Evolutionary conservation across 2,888 invertebrate species (phyloP), one percentile per base, ranked within the genome.

Genomic region (Uropetala carovei): DNA sequence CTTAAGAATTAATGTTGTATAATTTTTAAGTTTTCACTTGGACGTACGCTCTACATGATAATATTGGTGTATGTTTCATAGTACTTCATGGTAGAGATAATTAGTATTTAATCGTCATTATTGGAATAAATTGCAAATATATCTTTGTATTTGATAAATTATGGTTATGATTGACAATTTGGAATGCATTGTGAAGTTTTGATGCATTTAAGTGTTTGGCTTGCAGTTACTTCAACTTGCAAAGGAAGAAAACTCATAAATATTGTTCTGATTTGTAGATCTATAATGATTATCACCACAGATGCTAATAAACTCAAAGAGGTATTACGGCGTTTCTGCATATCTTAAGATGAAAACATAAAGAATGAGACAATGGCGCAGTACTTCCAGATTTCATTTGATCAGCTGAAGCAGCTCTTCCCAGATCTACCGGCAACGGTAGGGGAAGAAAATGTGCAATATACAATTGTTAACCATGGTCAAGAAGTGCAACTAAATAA

Each of bases 401-500:
- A 86, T 86, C 86, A 86, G 86, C 86, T 86, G 86, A 86, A 86
- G 60, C 86, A 86, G 30, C 86, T 86, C 60, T 64, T 86, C 60
- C 86, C 86, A 16, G 86, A 64, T 86, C 60, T 86, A 22, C 16
- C 86, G 30, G 30, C 59, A 86, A 85, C 59, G 59, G 22, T 60
- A 60, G 86, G 86, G 60, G 86, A 86, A 86, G 86, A 86, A 11
- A 86, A 59, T 30, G 60, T 86, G 86, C 86, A 60, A 30, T 86
- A 86, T 60, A 30, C 86, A 86, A 9, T 86, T 60, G 60, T 86
- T 27, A 60, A 60, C 86, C 86, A 86, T 30, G 60, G 60, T 86
- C 86, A 86, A 60, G 86, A 64, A 60, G 30, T 60, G 59, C 27
- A 27, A 7, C 16, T 86, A 30, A 86, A 86, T 86, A 86, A 86